Evolutionary conservation across 2,113 vertebrate genomes (phyloP).

Genomic region (Gnathochromis pfefferi): DNA sequence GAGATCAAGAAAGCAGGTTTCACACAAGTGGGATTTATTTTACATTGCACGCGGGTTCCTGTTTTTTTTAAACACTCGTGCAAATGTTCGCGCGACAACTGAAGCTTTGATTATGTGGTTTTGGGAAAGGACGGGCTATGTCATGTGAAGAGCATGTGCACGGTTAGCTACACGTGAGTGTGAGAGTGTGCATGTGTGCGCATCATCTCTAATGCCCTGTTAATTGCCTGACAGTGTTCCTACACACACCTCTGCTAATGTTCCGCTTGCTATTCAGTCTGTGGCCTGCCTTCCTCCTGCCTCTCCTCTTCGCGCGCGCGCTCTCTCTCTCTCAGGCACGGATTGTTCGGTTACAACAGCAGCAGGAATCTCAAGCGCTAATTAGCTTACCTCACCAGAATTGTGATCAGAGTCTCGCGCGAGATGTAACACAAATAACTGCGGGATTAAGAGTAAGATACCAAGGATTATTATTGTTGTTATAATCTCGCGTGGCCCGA

Average conservation of each 20-base stretch:
- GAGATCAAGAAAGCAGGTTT: neutral
- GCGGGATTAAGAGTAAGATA: neutral
- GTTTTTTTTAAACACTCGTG: neutral
- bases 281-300: conserved; percentile 65
- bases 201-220: conserved; percentile 67
- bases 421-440: conserved; percentile 13
- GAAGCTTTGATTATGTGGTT: neutral
- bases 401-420: conserved; percentile 69
- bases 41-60: neutral
- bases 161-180: neutral
- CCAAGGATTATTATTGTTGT: neutral
- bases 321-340: conserved; percentile 61
- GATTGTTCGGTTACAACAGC: conserved; percentile 80
- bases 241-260: conserved; percentile 96
- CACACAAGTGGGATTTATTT: neutral
- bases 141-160: neutral
- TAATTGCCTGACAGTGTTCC: conserved; percentile 94
- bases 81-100: neutral
- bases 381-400: conserved; percentile 73
- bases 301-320: neutral
- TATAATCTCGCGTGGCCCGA: neutral
- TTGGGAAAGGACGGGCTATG: neutral
- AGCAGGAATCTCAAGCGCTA: conserved; percentile 70
- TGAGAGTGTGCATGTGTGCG: conserved; percentile 5
- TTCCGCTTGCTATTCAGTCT: conserved; percentile 91